Base-by-base conservation (phyloP, 2,888 invertebrate genomes). In the Agrochola circellaris region DNA sequence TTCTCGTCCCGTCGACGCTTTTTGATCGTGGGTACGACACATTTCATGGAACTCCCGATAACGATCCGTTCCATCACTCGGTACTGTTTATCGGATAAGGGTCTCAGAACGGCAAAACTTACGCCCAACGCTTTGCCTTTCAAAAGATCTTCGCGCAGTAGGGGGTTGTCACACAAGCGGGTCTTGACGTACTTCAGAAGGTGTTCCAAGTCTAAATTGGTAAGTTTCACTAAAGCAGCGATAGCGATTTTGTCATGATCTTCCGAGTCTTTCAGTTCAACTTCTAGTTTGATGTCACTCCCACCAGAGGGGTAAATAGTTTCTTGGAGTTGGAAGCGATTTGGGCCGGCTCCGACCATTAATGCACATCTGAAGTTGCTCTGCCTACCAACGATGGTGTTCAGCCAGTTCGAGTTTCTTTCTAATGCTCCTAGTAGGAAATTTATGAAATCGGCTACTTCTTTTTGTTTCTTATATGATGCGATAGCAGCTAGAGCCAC, bases 211-310 rank as follows among this genome's bases (percentile, higher is more conserved):
- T 95, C 95, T 3, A 87, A 54, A 79, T 92, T 95, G 17, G 77
- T 90, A 7, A 96, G 89, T 82, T 92, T 94, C 6, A 96, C 82
- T 15, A 96, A 84, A 30, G 95, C 96, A 5, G 95, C 95, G 20
- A 96, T 91, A 6, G 95, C 96, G 17, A 96, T 90, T 90, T 96
- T 96, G 79, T 96, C 96, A 75, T 94, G 88, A 77, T 96, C 96
- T 82, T 96, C 96, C 1, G 95, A 95, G 15, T 96, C 95, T 80
- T 91, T 93, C 11, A 94, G 88, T 83, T 96, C 96, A 2, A 96
- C 93, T 91, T 96, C 95, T 1, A 96, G 89, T 78, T 93, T 94
- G n/a, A 95, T 85, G 70, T 93, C 91, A 23, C 90, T 87, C 26
- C 93, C 91, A 23, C 90, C 89, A n/a, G 91, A 87, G 1, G 96